Conservation (phyloP, 2,888 invertebrate genomes). For the Stenichneumon culpator region DNA sequence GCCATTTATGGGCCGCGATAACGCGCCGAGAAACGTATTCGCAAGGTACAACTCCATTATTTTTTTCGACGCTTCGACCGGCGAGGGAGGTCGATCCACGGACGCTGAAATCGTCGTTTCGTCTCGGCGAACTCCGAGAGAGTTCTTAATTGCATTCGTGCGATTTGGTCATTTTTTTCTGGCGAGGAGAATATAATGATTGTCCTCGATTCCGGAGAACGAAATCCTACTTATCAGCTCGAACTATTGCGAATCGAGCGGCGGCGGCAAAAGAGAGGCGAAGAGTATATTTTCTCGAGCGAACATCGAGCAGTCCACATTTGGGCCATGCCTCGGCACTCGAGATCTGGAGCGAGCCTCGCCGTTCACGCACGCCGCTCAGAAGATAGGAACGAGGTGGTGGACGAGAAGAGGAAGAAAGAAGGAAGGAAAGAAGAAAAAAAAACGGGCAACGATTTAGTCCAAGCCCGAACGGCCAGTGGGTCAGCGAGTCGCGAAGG, state of each 20-base stretch:
- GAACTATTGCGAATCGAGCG: conserved; percentile 19
- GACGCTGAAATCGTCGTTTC: not conserved
- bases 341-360: conserved; percentile 57
- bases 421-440: conserved; percentile 25
- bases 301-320: conserved; percentile 35
- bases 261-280: conserved; percentile 10
- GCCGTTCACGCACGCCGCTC: conserved; percentile 28
- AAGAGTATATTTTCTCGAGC: conserved; percentile 16
- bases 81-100: not conserved
- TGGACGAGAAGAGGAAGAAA: conserved; percentile 45
- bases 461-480: conserved; percentile 71
- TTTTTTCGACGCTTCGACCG: not conserved
- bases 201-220: not conserved
- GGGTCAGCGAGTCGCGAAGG: conserved; percentile 70
- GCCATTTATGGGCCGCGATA: conserved; percentile 84
- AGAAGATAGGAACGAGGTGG: conserved; percentile 35
- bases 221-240: conserved; percentile 4
- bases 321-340: conserved; percentile 60
- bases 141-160: conserved; percentile 1
- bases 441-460: conserved; percentile 64
- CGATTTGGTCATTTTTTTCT: no score
- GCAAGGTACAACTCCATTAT: conserved; percentile 48
- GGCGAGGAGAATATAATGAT: not conserved
- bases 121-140: not conserved
- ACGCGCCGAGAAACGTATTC: conserved; percentile 66